Percentiles rank a stretch among this genome's conserved stretches.
Conservation (phyloP, 1,140 invertebrate species). For the Drosophila lini region DNA sequence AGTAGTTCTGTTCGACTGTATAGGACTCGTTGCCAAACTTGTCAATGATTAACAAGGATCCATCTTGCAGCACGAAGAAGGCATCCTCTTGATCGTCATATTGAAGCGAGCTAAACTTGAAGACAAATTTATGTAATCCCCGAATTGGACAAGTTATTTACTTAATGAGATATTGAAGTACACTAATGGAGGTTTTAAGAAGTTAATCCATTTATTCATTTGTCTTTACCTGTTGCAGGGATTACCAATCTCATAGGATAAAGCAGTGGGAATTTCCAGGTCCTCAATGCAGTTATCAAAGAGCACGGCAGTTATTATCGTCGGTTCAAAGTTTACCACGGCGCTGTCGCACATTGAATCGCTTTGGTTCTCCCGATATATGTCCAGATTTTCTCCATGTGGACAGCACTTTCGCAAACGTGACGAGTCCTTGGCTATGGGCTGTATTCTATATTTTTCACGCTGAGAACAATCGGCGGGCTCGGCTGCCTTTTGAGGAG, state of each 20-base stretch:
- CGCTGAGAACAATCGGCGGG: conserved; percentile 76
- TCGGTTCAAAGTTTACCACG: conserved; percentile 58
- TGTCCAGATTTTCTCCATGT: conserved; percentile 71
- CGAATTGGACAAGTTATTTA: neutral
- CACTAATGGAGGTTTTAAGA: too few species aligned
- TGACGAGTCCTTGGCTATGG: conserved; percentile 39
- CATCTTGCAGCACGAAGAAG: conserved; percentile 76
- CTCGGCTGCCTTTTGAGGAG: conserved; percentile 1
- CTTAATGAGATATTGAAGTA: too few species aligned
- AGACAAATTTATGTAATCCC: conserved; percentile 1
- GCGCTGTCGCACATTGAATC: conserved; percentile 69
- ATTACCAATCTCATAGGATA: conserved; percentile 75
- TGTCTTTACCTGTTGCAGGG: conserved; percentile 71
- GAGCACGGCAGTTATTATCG: conserved; percentile 67
- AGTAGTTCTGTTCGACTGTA: conserved; percentile 70
- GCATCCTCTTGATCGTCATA: conserved; percentile 70
- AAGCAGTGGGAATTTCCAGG: conserved; percentile 54
- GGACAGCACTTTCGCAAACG: conserved; percentile 76
- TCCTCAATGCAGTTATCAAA: conserved; percentile 83
- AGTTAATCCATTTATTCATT: too few species aligned
- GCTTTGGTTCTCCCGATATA: conserved; percentile 72
- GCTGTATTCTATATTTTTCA: conserved; percentile 62
- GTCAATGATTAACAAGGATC: conserved; percentile 73
- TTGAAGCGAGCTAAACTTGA: conserved; percentile 70
- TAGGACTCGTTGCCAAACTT: conserved; percentile 71